These are phyloP conservation scores for Pelodytes ibericus DNA, from an alignment of 2,797 vertebrate species.

Conservation along the genomic window DNA sequence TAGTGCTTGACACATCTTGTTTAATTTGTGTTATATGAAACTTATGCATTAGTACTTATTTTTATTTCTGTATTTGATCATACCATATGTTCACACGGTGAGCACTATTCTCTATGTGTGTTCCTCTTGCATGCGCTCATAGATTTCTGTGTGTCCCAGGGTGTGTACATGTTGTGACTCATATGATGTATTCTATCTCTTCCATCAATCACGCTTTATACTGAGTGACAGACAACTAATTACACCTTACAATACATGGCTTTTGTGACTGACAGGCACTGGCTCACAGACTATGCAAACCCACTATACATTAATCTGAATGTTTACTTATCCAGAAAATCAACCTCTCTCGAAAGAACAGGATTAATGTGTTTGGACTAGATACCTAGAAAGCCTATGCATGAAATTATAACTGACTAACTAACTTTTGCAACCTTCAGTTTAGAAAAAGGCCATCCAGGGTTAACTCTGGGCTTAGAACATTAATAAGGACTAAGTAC, in stretches of 20 bases:
- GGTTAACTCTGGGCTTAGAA: no score
- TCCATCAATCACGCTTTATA: slow-evolving; percentile 43
- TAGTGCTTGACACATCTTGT: neutral
- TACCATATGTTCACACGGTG: no score
- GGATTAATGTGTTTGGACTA: neutral
- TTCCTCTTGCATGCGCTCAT: slow-evolving; percentile 9
- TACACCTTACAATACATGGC: slow-evolving; percentile 21
- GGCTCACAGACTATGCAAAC: neutral
- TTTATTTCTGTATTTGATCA: neutral
- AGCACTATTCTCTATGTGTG: neutral
- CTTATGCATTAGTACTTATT: neutral
- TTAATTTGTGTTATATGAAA: neutral
- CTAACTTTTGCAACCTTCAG: no score
- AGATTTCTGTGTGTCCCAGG: slow-evolving; percentile 28
- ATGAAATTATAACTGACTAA: no score
- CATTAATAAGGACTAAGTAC: no score
- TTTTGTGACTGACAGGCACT: slow-evolving; percentile 11
- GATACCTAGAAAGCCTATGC: neutral
- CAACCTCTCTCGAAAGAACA: neutral
- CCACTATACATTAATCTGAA: neutral
- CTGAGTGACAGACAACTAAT: slow-evolving; percentile 30
- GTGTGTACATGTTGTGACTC: slow-evolving; percentile 41
- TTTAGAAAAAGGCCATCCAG: no score
- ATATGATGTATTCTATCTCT: slow-evolving; percentile 19
- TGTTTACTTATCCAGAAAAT: neutral